Base-by-base conservation (phyloP, 2,113 vertebrate species). In the Oreochromis niloticus region DNA sequence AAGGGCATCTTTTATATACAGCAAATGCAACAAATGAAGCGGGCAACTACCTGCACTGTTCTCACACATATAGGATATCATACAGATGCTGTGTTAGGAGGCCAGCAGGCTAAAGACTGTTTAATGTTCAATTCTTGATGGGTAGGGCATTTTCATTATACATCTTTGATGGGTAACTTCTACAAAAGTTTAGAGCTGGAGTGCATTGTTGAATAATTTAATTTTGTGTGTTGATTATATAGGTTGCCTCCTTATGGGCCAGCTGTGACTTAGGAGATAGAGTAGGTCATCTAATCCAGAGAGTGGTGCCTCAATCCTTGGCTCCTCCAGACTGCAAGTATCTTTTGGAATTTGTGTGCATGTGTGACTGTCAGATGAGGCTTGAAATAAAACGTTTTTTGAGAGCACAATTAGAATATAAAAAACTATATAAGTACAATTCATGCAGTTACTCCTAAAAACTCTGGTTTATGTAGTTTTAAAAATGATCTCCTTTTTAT, bases 211-310 rank as follows among this genome's bases (percentile, higher is more conserved):
- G 6, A 9, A 39, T 66, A 1, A 41, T 41, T 39, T 1, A 39
- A 14, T 39, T 68, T 22, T 22, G 36, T 68, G n/a, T 5, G 36
- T 39, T 68, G 19, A 39, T 66, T n/a, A 39, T 0, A 19, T 1
- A 1, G 34, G 36, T 13, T 22, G 6, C 11, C 36, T 41, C 4
- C n/a, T 24, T 13, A 41, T 22, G n/a, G 3, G n/a, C 11, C n/a
- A 0, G 66, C 36, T 41, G n/a, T 41, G 12, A 13, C 0, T 41
- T 41, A 5, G 36, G 7, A 41, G 36, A 41, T 22, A 68, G 63
- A 22, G 63, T 0, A 68, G 36, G 63, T 68, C 34, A 68, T 9
- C 19, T 68, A 22, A 41, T 41, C 36, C 11, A 14, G n/a, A 41
- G 36, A 22, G 7, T 9, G 36, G 66, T 24, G 36, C n/a, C 5